Evolutionary conservation across 2,888 invertebrate genomes (phyloP).

Genomic region (Sabatieria punctata): DNA sequence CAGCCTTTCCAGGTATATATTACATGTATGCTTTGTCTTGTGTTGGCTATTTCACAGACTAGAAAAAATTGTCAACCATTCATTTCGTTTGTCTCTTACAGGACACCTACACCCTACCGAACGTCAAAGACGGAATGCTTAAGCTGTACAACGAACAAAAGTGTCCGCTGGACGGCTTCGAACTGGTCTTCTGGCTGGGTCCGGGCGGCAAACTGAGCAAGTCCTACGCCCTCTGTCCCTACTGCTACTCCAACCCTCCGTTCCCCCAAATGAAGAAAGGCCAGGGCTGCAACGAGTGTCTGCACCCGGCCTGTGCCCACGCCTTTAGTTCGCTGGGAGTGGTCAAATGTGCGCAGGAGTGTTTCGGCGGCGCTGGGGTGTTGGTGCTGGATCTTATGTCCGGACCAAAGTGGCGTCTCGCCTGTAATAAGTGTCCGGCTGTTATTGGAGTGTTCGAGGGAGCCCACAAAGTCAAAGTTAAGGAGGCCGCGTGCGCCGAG

Average conservation of each 20-base stretch:
- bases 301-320: slow-evolving; percentile 82
- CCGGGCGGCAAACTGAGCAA: slow-evolving; percentile 24
- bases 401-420: slow-evolving; percentile 85
- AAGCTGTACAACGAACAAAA: slow-evolving; percentile 50
- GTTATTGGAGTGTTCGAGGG: slow-evolving; percentile 81
- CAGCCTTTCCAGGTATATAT: too few species aligned
- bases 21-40: too few species aligned
- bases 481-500: slow-evolving; percentile 49
- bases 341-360: slow-evolving; percentile 20
- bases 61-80: too few species aligned
- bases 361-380: slow-evolving; percentile 45
- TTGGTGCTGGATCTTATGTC: slow-evolving; percentile 80
- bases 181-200: slow-evolving; percentile 68
- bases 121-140: slow-evolving; percentile 35
- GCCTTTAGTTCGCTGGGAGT: slow-evolving; percentile 44
- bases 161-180: slow-evolving; percentile 94
- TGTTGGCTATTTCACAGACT: too few species aligned
- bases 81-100: too few species aligned
- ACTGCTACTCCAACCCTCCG: slow-evolving; percentile 96
- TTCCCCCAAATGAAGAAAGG: slow-evolving; percentile 78
- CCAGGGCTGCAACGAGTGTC: slow-evolving; percentile 78
- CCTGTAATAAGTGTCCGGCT: slow-evolving; percentile 58
- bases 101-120: slow-evolving; percentile 83
- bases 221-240: slow-evolving; percentile 65
- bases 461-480: slow-evolving; percentile 55